phyloP scores from a whole-genome alignment of 2,113 vertebrate genomes.

The Semnopithecus entellus region DNA sequence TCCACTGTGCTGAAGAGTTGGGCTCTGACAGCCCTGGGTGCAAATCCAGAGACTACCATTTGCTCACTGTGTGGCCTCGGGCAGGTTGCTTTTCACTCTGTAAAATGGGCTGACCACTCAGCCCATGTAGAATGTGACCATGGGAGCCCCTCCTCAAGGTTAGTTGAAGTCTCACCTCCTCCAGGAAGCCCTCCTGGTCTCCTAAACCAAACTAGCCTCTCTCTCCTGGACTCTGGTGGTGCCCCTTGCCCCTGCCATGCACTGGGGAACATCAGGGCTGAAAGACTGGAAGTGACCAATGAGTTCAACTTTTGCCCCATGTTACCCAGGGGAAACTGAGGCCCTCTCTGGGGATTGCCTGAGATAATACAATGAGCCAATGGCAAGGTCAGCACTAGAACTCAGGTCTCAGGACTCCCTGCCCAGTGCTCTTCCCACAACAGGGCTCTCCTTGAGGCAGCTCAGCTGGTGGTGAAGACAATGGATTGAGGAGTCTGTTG shows the following conservation, averaged over 20 bases:
- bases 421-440: neutral
- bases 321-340: neutral
- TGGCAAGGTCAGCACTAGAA: neutral
- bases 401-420: neutral
- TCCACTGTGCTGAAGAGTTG: neutral
- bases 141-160: too few relatives aligned
- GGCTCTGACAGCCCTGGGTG: neutral
- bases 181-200: neutral
- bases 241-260: too few relatives aligned
- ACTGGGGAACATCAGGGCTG: neutral
- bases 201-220: neutral
- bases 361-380: neutral
- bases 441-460: neutral
- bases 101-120: neutral
- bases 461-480: neutral
- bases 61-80: neutral
- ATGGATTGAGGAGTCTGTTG: neutral
- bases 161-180: neutral
- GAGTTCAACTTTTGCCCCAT: neutral
- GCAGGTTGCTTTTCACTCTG: neutral
- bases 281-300: neutral
- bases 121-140: neutral
- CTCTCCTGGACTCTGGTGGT: neutral
- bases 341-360: neutral
- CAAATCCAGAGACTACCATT: neutral